phyloP scores from a whole-genome alignment of 2,888 invertebrate species.

The Cryptocephalus moraei region DNA sequence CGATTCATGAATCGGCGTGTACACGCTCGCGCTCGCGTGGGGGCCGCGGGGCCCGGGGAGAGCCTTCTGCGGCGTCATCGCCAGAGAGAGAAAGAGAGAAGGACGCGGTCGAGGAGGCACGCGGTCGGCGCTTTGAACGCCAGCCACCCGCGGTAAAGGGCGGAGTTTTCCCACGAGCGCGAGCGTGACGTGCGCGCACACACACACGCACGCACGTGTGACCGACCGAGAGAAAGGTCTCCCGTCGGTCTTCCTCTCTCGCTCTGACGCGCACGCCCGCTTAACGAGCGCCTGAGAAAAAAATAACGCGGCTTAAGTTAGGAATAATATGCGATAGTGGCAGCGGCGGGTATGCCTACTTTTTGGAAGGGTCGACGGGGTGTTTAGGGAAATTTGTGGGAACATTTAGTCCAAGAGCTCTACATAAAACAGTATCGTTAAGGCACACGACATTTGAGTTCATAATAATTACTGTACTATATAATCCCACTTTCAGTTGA shows the following conservation, averaged over 20 bases:
- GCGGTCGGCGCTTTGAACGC: constrained; percentile 22
- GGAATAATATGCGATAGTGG: too few species aligned
- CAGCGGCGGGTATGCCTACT: too few species aligned
- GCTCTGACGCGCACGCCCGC: too few species aligned
- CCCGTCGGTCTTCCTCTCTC: constrained; percentile 9
- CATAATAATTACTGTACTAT: too few species aligned
- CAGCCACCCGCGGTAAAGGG: constrained; percentile 32
- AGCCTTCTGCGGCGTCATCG: neutral
- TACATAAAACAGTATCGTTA: too few species aligned
- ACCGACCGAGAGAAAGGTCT: constrained; percentile 26
- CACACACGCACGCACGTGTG: constrained; percentile 39
- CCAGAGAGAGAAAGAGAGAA: constrained; percentile 3
- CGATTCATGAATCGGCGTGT: constrained; percentile 17
- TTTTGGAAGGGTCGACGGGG: too few species aligned
- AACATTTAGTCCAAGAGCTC: too few species aligned
- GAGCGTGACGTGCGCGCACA: constrained; percentile 36
- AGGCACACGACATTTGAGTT: too few species aligned
- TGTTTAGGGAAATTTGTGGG: too few species aligned
- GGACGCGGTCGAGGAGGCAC: constrained; percentile 8
- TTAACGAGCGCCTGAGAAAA: too few species aligned
- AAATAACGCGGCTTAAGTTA: too few species aligned
- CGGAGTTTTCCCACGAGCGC: constrained; percentile 37
- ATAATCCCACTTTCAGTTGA: too few species aligned
- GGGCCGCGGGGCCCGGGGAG: constrained; percentile 1
- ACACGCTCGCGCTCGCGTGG: constrained; percentile 9